Evolutionary conservation across 1,140 invertebrate genomes (phyloP).

Genomic region (Papilio glaucus): DNA sequence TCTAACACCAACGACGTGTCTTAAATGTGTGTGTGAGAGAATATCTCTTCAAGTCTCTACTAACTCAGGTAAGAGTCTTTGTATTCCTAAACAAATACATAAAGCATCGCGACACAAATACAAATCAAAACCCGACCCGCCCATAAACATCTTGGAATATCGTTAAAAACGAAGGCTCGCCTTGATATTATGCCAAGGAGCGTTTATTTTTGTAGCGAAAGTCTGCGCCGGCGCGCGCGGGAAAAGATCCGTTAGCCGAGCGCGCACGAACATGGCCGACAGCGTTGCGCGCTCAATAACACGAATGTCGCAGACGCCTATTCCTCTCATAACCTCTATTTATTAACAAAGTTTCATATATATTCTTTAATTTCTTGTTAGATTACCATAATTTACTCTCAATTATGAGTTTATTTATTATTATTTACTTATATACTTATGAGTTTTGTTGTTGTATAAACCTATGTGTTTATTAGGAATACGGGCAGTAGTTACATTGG

Average conservation of each 20-base stretch:
- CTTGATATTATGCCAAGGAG: conserved; percentile 78
- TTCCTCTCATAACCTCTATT: not conserved
- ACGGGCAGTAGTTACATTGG: conserved; percentile 45
- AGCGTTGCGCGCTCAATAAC: conserved; percentile 51
- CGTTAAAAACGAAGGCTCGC: conserved; percentile 73
- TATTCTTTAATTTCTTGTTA: not conserved
- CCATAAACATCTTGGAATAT: conserved; percentile 65
- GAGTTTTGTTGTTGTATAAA: not conserved
- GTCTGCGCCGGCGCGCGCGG: conserved; percentile 63
- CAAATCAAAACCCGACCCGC: conserved; percentile 48
- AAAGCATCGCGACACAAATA: conserved; percentile 24
- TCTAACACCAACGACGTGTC: not conserved
- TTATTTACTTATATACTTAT: too few relatives aligned
- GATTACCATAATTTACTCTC: not conserved
- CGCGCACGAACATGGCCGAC: conserved; percentile 61
- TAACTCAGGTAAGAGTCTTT: conserved; percentile 2
- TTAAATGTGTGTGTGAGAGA: not conserved
- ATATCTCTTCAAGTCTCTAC: not conserved
- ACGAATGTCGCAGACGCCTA: conserved; percentile 44
- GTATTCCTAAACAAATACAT: conserved; percentile 39
- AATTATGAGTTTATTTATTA: not conserved
- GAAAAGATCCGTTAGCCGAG: conserved; percentile 73
- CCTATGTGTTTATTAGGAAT: conserved; percentile 32
- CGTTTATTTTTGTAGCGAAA: conserved; percentile 79
- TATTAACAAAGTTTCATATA: not conserved